A percentile compares a stretch with the other conserved stretches of the same genome.
Conservation (phyloP, 1,140 invertebrate species). For the Drosophila tropicalis region DNA sequence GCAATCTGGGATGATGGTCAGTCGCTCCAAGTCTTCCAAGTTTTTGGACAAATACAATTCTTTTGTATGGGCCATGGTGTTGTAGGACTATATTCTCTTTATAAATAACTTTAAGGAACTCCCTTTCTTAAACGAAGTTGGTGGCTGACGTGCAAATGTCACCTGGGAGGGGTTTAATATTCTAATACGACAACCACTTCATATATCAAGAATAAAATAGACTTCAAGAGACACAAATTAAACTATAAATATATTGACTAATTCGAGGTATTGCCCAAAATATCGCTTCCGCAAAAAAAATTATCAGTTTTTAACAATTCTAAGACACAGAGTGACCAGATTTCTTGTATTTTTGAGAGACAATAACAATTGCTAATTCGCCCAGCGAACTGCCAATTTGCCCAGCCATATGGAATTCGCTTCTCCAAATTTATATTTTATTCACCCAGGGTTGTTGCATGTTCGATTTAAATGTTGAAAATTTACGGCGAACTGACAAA, state of each 20-base stretch:
- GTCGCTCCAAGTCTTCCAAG: slow-evolving; percentile 85
- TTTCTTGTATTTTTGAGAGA: too few relatives aligned
- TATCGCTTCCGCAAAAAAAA: neutral
- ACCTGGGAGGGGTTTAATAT: neutral
- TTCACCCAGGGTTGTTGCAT: too few relatives aligned
- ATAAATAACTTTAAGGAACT: too few relatives aligned
- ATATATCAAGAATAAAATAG: neutral
- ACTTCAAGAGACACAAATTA: too few relatives aligned
- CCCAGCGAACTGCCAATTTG: too few relatives aligned
- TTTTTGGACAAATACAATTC: slow-evolving; percentile 84
- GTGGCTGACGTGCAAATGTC: neutral
- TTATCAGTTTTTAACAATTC: neutral
- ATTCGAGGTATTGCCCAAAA: neutral
- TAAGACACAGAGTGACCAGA: neutral
- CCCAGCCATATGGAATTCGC: too few relatives aligned
- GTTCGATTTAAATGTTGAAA: too few relatives aligned
- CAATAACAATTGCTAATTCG: too few relatives aligned
- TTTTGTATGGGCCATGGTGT: slow-evolving; percentile 81
- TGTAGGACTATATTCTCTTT: too few relatives aligned
- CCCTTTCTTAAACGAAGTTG: too few relatives aligned
- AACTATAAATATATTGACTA: neutral
- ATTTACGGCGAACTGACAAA: too few relatives aligned
- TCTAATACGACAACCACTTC: neutral
- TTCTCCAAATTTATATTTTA: too few relatives aligned
- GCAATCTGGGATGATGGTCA: slow-evolving; percentile 84